Base-by-base conservation (phyloP, 2,113 vertebrate species). In the Halichoerus grypus region DNA sequence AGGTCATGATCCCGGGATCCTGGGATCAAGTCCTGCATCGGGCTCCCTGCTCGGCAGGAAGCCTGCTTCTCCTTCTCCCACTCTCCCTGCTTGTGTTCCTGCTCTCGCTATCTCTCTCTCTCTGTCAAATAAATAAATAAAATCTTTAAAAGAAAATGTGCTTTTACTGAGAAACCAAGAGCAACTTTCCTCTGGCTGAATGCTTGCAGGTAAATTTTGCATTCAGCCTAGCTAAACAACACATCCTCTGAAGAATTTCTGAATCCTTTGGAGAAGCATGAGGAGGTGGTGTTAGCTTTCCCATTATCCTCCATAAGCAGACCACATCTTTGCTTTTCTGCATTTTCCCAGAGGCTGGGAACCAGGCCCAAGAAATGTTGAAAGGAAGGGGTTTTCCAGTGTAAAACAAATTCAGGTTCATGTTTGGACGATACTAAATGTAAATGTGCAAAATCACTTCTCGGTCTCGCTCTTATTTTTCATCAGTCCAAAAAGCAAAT, bases 371-470 rank as follows among this genome's bases (percentile, higher is more conserved):
- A 67, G 42, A 71, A 53, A 72, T 28, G 53, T 51, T 65, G 67
- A 91, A 90, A 89, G 93, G 31, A 85, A 92, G 61, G 53, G 6
- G 57, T 88, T 83, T 84, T 51, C 51, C 24, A 76, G 77, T 39
- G n/a, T 65, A 49, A 72, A 94, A 49, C 85, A 91, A 96, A 94
- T 71, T 71, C 88, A 57, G 61, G 92, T 71, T 93, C 79, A 67
- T 36, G 10, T 82, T 81, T 59, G 59, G 92, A 91, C 5, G 55
- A 80, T 11, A 16, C 71, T 36, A 33, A 59, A 74, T 26, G 80
- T 16, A 81, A 55, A 59, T 33, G 42, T 39, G 13, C 24, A 88
- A 86, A 53, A 61, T 71, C 81, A 51, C 2, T 33, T 72, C 65
- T 28, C 19, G 0, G 24, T 36, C 91, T 96, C 0, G 0, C 74